phyloP scores from a whole-genome alignment of 2,888 invertebrate genomes.

The Nephrotoma flavescens region DNA sequence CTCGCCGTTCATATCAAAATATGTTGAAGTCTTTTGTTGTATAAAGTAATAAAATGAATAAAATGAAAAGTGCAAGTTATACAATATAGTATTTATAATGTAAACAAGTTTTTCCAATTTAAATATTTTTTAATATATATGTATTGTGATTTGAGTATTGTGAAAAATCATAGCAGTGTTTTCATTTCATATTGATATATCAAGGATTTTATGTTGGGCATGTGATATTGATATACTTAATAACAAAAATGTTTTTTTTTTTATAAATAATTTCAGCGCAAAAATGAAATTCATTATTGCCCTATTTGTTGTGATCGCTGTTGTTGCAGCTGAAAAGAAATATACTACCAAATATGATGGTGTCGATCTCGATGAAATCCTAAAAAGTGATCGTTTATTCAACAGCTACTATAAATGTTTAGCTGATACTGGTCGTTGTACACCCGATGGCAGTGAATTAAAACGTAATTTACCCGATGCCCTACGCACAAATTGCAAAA shows the following conservation, averaged over 20 bases:
- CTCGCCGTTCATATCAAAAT: background rate
- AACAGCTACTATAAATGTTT: conserved; percentile 48
- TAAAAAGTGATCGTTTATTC: conserved; percentile 46
- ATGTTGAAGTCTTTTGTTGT: background rate
- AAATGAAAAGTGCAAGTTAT: background rate
- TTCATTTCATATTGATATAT: background rate
- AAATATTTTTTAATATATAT: too few species aligned
- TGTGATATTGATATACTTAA: too few species aligned
- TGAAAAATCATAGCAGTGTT: background rate
- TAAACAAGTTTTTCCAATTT: background rate
- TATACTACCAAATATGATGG: conserved; percentile 56
- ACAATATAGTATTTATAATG: background rate
- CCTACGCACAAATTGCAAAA: conserved; percentile 45
- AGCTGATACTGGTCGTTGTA: conserved; percentile 46
- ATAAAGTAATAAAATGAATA: background rate
- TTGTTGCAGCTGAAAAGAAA: conserved; percentile 27
- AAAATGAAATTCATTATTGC: conserved; percentile 35
- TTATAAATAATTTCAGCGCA: conserved; percentile 16
- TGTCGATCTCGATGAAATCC: conserved; percentile 47
- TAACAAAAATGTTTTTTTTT: too few species aligned
- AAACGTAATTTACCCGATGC: conserved; percentile 59
- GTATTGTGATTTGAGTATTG: background rate
- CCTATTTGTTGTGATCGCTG: conserved; percentile 28
- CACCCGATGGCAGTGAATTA: conserved; percentile 50
- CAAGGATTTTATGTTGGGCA: background rate